phyloP scores from a whole-genome alignment of 2,113 vertebrate genomes.

The Solenodon paradoxus region DNA sequence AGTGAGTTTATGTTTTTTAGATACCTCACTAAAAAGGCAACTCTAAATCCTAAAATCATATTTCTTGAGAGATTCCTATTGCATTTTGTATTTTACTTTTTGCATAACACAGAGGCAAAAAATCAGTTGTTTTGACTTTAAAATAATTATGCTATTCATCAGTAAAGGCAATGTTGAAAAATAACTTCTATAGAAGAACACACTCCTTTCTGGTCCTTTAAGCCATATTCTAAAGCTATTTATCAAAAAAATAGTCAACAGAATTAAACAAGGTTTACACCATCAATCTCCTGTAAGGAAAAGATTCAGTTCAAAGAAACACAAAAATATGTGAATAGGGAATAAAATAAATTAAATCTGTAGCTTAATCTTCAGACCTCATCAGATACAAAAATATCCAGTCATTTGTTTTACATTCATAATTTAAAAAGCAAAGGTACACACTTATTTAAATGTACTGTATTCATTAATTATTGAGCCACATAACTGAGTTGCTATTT shows the following conservation, averaged over 20 bases:
- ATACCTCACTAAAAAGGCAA: not conserved
- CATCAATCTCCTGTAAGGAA: not conserved
- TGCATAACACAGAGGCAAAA: not conserved
- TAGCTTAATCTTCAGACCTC: not conserved
- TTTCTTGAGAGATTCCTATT: constrained; percentile 16
- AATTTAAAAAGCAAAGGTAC: not conserved
- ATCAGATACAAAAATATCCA: not conserved
- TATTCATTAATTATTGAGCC: constrained; percentile 42
- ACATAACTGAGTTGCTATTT: constrained; percentile 11
- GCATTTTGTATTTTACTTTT: not conserved
- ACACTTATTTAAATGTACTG: constrained; percentile 39
- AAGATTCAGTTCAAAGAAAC: not conserved
- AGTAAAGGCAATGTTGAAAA: not conserved
- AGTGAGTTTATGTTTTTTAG: not conserved
- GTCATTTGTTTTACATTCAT: constrained; percentile 31
- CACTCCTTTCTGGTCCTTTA: not conserved
- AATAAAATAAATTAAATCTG: not conserved
- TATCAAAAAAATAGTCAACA: not conserved
- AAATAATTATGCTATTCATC: not conserved
- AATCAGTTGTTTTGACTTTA: not conserved
- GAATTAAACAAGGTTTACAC: not conserved
- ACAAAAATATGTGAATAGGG: not conserved
- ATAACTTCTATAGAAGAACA: not conserved
- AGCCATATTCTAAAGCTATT: not conserved
- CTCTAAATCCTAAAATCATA: not conserved